Evolutionary conservation across 2,113 vertebrate species (phyloP).

Genomic region (Oophaga pumilio): DNA sequence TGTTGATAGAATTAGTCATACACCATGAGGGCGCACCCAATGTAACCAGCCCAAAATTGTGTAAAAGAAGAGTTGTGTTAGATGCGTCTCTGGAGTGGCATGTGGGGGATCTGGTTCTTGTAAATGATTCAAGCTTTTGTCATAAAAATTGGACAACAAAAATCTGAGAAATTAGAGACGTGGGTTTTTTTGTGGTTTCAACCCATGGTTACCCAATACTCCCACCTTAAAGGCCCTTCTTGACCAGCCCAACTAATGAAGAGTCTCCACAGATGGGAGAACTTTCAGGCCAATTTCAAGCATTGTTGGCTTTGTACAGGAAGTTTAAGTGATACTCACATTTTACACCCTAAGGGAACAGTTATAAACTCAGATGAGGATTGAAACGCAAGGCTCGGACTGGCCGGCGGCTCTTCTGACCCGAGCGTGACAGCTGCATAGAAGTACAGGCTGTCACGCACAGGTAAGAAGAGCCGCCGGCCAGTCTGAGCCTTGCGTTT

Average conservation of each 20-base stretch:
- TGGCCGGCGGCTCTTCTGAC: no score
- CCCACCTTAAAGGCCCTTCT: background rate
- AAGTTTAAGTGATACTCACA: no score
- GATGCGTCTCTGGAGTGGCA: background rate
- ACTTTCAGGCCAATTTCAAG: background rate
- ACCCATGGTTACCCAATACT: background rate
- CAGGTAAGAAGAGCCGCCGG: no score
- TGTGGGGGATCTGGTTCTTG: background rate
- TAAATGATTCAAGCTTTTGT: background rate
- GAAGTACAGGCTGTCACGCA: no score
- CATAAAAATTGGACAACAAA: background rate
- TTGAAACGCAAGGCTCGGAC: no score
- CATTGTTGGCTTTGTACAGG: background rate
- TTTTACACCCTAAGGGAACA: no score
- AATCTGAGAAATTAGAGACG: background rate
- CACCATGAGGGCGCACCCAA: background rate
- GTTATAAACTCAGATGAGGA: no score
- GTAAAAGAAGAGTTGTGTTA: background rate
- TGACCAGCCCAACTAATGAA: background rate
- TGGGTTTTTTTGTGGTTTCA: background rate
- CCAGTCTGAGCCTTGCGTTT: no score
- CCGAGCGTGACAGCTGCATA: no score
- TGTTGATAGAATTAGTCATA: constrained; percentile 14
- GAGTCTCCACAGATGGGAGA: background rate
- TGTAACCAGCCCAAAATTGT: background rate